A percentile compares a stretch with the other conserved stretches of the same genome.
Conservation (phyloP, 2,113 vertebrate species). For the Platichthys flesus region DNA sequence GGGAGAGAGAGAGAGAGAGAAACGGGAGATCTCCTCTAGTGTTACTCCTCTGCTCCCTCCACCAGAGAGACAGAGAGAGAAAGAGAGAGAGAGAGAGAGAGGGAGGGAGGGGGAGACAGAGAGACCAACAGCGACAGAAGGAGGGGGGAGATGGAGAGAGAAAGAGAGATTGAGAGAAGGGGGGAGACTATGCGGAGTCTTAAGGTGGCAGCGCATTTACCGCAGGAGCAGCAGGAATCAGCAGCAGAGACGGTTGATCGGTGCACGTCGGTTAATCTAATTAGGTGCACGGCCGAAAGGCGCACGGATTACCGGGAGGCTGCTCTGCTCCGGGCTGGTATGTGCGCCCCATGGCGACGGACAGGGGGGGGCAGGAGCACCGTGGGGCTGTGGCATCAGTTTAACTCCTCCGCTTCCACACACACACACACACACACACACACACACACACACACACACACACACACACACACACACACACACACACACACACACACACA, state of each 20-base stretch:
- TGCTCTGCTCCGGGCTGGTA: not conserved
- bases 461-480: too few relatives aligned
- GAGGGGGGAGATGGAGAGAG: not conserved
- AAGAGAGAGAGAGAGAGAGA: not conserved
- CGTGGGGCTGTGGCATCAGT: too few relatives aligned
- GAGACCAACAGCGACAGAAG: not conserved
- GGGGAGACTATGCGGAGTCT: conserved; percentile 44
- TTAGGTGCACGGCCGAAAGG: conserved; percentile 51
- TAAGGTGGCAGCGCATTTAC: conserved; percentile 39
- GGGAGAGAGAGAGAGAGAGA: conserved; percentile 42
- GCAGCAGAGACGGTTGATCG: conserved; percentile 22
- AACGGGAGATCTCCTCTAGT: conserved; percentile 62
- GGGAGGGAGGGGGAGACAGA: conserved; percentile 2
- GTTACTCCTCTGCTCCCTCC: conserved; percentile 47
- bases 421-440: too few relatives aligned
- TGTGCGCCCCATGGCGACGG: conserved; percentile 55
- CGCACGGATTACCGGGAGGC: conserved; percentile 54
- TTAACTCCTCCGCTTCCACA: too few relatives aligned
- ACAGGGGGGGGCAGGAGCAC: not conserved
- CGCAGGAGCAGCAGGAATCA: conserved; percentile 44
- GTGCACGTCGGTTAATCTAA: conserved; percentile 59
- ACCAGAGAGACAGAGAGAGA: conserved; percentile 17
- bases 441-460: too few relatives aligned
- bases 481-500: too few relatives aligned
- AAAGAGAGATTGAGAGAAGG: conserved; percentile 16